Evolutionary conservation across 2,888 invertebrate species (phyloP), one percentile per base, ranked within the genome.

Genomic region (Agrotis puta): DNA sequence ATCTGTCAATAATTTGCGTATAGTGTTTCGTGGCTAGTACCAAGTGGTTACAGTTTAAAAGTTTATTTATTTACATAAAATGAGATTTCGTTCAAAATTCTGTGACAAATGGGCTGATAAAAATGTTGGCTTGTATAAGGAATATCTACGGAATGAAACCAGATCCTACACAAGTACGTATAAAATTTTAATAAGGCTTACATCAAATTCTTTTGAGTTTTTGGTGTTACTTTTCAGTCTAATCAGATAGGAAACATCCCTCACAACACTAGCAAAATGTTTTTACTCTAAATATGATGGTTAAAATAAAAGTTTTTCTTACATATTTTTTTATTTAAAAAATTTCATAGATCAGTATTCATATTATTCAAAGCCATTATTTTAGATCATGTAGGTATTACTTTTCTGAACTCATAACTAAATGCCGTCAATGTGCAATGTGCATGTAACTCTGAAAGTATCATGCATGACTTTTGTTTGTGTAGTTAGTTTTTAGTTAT

Each of bases 41-140:
- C 50, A 63, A 74, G 70, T 70, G 70, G 66, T 74, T 58, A 64
- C 68, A 27, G 22, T 58, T 61, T 79, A 43, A 56, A 62, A 64
- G 56, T 79, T 67, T 65, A 39, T 59, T 20, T 57, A 69, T 59
- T 54, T 67, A 77, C 70, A 39, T 39, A 39, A 39, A n/a, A 85
- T 87, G 86, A 45, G 56, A 64, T 77, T 77, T 39, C 85, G 68
- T 76, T 64, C 76, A 20, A 82, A 84, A 64, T 65, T 84, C 50
- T 90, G 91, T 88, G 89, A 88, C 77, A 89, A 88, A 85, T 90
- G 89, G 89, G 85, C 83, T 22, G 83, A 88, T 53, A 79, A 82
- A 27, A 84, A 85, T 75, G 79, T 79, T n/a, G 64, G 70, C 56
- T 48, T 63, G n/a, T 85, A 83, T 53, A 81, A 63, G 65, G 70